Percentiles rank a stretch among this genome's conserved stretches.
phyloP scores from a whole-genome alignment of 2,888 invertebrate genomes.

The Calameuta pallipes region DNA sequence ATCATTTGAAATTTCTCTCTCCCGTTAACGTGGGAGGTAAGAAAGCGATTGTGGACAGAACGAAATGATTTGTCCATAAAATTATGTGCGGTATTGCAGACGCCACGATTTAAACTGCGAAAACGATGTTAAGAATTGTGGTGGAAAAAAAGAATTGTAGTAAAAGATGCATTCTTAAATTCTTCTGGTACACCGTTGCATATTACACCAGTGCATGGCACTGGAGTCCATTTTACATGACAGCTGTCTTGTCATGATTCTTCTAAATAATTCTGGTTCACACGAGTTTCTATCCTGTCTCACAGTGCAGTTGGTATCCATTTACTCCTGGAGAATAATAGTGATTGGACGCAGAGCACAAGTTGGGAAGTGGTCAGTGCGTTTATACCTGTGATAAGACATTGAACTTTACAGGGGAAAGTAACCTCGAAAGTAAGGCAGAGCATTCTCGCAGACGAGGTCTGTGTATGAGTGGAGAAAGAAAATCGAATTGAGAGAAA shows the following conservation, averaged over 20 bases:
- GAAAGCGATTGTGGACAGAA: background rate
- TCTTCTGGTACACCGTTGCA: background rate
- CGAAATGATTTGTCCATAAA: background rate
- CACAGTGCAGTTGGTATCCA: background rate
- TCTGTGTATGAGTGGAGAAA: background rate
- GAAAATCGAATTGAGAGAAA: background rate
- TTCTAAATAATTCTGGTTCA: background rate
- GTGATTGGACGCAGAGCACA: background rate
- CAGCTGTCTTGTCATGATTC: background rate
- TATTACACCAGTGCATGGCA: background rate
- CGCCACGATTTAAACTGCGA: background rate
- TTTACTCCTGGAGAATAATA: background rate
- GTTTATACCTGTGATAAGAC: background rate
- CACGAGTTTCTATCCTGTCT: background rate
- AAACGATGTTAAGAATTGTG: background rate
- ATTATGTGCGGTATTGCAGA: background rate
- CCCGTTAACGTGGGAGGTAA: background rate
- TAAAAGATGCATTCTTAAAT: background rate
- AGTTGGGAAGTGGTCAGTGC: background rate
- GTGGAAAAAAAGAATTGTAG: background rate
- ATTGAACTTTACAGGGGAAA: conserved; percentile 27
- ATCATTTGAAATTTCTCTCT: background rate
- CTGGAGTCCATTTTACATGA: background rate
- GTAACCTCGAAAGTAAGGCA: conserved; percentile 39
- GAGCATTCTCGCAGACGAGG: conserved; percentile 9